These are phyloP conservation scores for Pseudolycoriella hygida DNA, from an alignment of 2,888 invertebrate genomes.

Conservation along the genomic window DNA sequence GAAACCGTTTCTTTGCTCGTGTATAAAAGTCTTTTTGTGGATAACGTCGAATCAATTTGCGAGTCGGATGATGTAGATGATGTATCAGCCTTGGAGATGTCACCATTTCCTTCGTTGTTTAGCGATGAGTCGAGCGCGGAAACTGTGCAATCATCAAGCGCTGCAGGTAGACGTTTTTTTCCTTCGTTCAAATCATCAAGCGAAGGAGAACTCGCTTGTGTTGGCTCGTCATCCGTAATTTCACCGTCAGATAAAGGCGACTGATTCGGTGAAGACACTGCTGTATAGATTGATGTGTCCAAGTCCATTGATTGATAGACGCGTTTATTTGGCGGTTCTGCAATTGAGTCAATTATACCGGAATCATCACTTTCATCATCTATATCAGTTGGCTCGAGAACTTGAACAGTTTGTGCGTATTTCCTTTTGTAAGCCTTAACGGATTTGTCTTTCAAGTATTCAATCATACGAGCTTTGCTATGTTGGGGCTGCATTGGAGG, in stretches of 20 bases:
- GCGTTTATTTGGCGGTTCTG: no score
- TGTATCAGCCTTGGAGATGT: no score
- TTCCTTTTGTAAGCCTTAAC: conserved; percentile 47
- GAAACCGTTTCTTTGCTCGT: conserved; percentile 17
- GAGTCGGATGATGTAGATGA: no score
- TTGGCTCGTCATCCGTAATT: conserved; percentile 9
- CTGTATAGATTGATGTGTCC: no score
- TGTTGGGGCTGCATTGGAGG: conserved; percentile 41
- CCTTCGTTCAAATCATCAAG: conserved; percentile 33
- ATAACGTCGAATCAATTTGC: not conserved
- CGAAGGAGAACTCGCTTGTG: not conserved
- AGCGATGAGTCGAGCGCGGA: not conserved
- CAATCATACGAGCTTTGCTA: conserved; percentile 49
- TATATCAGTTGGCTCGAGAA: conserved; percentile 32
- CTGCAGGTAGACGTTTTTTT: conserved; percentile 11
- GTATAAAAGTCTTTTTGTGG: conserved; percentile 24
- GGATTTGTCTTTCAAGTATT: conserved; percentile 37
- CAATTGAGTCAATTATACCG: no score
- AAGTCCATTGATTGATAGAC: no score
- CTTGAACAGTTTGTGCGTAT: no score
- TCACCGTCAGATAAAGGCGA: conserved; percentile 5
- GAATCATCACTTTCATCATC: conserved; percentile 33
- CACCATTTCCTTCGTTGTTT: not conserved
- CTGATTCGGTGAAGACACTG: conserved; percentile 6
- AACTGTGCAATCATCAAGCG: not conserved